Percentiles rank a stretch among this genome's conserved stretches.
Evolutionary conservation across 2,888 invertebrate species (phyloP).

Genomic region (Eupithecia subumbrata): DNA sequence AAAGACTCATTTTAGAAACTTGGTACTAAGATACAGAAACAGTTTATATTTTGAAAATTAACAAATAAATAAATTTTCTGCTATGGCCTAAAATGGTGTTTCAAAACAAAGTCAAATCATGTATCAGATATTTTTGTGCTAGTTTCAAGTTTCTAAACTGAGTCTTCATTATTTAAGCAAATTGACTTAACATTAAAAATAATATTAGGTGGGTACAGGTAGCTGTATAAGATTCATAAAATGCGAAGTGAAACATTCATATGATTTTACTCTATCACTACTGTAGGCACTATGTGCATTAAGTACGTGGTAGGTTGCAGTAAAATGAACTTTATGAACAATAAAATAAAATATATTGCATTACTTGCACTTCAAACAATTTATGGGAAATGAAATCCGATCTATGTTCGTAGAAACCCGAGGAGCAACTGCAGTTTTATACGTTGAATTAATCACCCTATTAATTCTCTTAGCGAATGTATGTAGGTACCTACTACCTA

Average conservation of each 20-base stretch:
- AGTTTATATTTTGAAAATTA: neutral
- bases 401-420: conserved; percentile 60
- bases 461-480: conserved; percentile 38
- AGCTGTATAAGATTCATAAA: neutral
- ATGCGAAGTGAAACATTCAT: conserved; percentile 12
- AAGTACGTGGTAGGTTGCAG: conserved; percentile 29
- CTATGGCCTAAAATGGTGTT: neutral
- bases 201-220: too few relatives aligned
- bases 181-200: neutral
- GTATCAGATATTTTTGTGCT: too few relatives aligned
- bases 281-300: neutral
- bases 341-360: conserved; percentile 44
- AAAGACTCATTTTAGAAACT: neutral
- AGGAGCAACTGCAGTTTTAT: conserved; percentile 46
- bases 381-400: conserved; percentile 64
- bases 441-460: conserved; percentile 47
- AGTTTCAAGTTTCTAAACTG: neutral
- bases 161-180: neutral
- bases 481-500: conserved; percentile 21
- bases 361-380: conserved; percentile 44
- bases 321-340: conserved; percentile 52
- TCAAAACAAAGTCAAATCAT: too few relatives aligned
- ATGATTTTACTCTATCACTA: neutral
- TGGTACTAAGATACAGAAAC: neutral
- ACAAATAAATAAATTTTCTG: too few relatives aligned